A percentile compares a stretch with the other conserved stretches of the same genome.
phyloP scores from a whole-genome alignment of 2,888 invertebrate genomes.

The Heliconius aoede region DNA sequence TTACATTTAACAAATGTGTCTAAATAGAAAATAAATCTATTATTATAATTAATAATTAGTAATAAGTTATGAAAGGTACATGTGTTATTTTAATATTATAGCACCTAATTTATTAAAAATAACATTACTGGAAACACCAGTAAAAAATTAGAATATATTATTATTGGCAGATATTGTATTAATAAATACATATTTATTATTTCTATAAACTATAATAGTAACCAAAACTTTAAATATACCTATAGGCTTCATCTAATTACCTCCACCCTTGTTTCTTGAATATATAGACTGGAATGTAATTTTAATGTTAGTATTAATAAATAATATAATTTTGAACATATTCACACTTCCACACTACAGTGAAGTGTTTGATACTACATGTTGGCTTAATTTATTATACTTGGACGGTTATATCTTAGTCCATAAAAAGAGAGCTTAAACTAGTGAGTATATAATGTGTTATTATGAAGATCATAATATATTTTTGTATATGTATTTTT shows the following conservation, averaged over 20 bases:
- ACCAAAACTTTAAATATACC: not conserved
- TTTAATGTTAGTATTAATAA: not conserved
- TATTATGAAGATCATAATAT: not conserved
- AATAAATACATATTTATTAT: not conserved
- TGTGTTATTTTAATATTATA: slow-evolving; percentile 22
- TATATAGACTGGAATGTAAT: slow-evolving; percentile 21
- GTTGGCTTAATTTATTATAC: slow-evolving; percentile 28
- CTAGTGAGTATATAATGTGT: slow-evolving; percentile 20
- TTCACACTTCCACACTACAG: not conserved
- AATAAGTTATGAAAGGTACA: slow-evolving; percentile 36
- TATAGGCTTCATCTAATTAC: not conserved
- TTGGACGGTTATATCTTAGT: slow-evolving; percentile 31
- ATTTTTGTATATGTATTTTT: slow-evolving; percentile 47
- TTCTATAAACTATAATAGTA: not conserved
- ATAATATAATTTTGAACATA: not conserved
- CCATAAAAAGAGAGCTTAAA: slow-evolving; percentile 28
- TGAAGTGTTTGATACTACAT: slow-evolving; percentile 13
- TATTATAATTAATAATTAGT: slow-evolving; percentile 9
- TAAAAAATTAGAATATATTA: not conserved
- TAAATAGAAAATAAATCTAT: slow-evolving; percentile 11
- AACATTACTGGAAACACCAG: not conserved
- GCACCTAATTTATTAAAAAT: slow-evolving; percentile 19
- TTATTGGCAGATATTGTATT: not conserved
- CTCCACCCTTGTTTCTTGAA: not conserved
- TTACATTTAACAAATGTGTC: slow-evolving; percentile 11